A percentile compares a stretch with the other conserved stretches of the same genome.
Conservation (phyloP, 2,113 vertebrate species). For the Donacobius atricapilla region DNA sequence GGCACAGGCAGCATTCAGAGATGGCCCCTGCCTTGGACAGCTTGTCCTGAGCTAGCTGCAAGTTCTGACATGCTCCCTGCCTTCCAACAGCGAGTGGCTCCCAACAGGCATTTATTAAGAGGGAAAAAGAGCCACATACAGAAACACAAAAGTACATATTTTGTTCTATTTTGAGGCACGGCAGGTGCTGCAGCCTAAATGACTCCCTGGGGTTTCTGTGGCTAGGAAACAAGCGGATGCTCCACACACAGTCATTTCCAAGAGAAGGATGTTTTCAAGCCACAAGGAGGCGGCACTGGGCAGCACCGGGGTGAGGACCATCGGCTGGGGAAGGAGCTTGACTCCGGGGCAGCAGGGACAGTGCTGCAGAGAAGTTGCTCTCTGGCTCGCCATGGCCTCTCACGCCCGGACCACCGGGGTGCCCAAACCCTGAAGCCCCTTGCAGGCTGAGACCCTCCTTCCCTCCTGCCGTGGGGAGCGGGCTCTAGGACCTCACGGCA, state of each 20-base stretch:
- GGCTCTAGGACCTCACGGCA: not conserved
- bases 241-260: not conserved
- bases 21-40: not conserved
- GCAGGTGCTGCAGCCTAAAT: not conserved
- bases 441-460: not conserved
- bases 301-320: not conserved
- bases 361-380: not conserved
- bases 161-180: not conserved
- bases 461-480: rapidly evolving
- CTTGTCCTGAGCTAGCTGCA: not conserved
- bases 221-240: not conserved
- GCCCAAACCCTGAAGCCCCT: not conserved
- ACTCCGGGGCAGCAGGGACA: not conserved
- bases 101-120: not conserved
- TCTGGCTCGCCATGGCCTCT: not conserved
- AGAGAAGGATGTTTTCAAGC: not conserved
- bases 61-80: not conserved
- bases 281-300: not conserved
- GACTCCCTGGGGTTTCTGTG: not conserved
- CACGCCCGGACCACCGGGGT: rapidly evolving
- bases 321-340: not conserved
- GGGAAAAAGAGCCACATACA: not conserved
- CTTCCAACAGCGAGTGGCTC: not conserved
- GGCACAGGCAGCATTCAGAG: not conserved
- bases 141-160: not conserved